Evolutionary conservation across 2,113 vertebrate species (phyloP), one percentile per base, ranked within the genome.

Genomic region (Protomyctophum bolini): DNA sequence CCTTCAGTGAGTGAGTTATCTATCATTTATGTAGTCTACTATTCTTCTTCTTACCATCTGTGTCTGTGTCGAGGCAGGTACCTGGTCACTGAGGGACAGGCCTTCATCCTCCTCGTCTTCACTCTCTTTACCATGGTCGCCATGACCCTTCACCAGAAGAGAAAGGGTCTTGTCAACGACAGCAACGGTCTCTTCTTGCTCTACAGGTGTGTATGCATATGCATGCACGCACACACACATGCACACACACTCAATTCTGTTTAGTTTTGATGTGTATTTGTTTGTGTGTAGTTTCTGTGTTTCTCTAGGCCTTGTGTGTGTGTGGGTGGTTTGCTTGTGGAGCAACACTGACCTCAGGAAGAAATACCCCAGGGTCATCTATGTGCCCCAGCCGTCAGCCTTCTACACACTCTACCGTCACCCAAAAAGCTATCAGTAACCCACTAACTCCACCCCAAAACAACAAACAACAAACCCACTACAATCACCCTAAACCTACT

Each of bases 101-200:
- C 97, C 72, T 96, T 97, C 91, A 91, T 96, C 85, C 95, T 97
- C 73, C 98, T 93, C 92, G 85, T 95, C 77, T 96, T 98, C 90
- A 97, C 95, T 1, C 94, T 94, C 91, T 97, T 98, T 0, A 94
- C 95, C 72, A 97, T 98, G 96, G 83, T 92, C 74, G 96, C 96
- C 0, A 88, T 94, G 0, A 94, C 97, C 73, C 89, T 95, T 89
- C 95, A 93, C 61, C 95, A 96, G 92, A 91, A 92, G 77, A 93
- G 91, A 6, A 93, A 93, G 66, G 91, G 89, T 15, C 86, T 96
- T 4, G 88, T 86, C 50, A 85, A 93, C 69, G 95, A 98, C 89
- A 91, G 93, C 86, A 97, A 98, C 0, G 97, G 96, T 14, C 89
- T 89, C 29, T 97, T 98, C 75, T 93, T 98, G 59, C 84, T 97